These are phyloP conservation scores for Steinernema scapterisci DNA, from an alignment of 2,888 invertebrate genomes.

Conservation along the genomic window DNA sequence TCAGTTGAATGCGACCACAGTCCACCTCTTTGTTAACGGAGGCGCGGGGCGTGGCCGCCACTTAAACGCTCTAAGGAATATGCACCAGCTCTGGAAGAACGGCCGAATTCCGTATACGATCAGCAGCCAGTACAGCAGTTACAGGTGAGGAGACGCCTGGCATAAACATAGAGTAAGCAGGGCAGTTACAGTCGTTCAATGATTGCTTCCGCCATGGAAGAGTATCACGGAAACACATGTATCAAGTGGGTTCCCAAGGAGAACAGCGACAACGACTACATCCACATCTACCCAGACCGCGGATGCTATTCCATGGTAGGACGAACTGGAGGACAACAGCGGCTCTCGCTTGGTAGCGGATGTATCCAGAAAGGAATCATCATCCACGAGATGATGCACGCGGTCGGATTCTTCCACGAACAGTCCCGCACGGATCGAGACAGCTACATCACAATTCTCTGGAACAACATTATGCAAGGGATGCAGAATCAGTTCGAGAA, in stretches of 20 bases:
- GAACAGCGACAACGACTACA: slow-evolving; percentile 61
- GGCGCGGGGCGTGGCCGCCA: slow-evolving; percentile 48
- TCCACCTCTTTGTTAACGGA: slow-evolving; percentile 59
- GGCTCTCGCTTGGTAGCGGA: slow-evolving; percentile 63
- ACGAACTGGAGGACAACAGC: slow-evolving; percentile 58
- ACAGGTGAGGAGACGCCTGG: slow-evolving; percentile 53
- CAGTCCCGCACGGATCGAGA: slow-evolving; percentile 59
- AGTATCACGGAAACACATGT: slow-evolving; percentile 63
- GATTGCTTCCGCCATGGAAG: slow-evolving; percentile 66
- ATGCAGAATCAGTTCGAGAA: slow-evolving; percentile 61
- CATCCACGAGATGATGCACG: slow-evolving; percentile 66
- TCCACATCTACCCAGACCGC: slow-evolving; percentile 65
- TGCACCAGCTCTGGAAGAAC: slow-evolving; percentile 64
- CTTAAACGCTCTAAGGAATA: slow-evolving; percentile 64
- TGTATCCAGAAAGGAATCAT: slow-evolving; percentile 67
- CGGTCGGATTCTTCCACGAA: slow-evolving; percentile 65
- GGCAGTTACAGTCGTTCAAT: slow-evolving; percentile 60
- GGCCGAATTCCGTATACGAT: slow-evolving; percentile 64
- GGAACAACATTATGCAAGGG: slow-evolving; percentile 63
- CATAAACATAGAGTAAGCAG: background rate
- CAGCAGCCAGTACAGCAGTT: slow-evolving; percentile 64
- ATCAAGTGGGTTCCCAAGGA: slow-evolving; percentile 65
- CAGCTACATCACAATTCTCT: slow-evolving; percentile 62
- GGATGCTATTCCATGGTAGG: slow-evolving; percentile 67
- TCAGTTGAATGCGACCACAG: slow-evolving; percentile 61